Conservation (phyloP, 2,888 invertebrate genomes). For the Nudaria mundana region DNA sequence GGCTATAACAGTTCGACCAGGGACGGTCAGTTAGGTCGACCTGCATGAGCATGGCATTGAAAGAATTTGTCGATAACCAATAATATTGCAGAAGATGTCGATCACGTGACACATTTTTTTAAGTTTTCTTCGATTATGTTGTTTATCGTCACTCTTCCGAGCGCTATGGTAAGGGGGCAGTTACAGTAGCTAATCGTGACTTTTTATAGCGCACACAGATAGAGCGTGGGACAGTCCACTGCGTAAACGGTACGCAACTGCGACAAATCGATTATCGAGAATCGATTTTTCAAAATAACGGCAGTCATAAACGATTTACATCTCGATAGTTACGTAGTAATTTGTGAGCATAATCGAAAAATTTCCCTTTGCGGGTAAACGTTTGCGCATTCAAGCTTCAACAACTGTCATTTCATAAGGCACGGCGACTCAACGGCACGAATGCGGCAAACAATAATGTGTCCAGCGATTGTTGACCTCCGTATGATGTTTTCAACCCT, state of each 20-base stretch:
- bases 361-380: constrained; percentile 73
- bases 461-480: constrained; percentile 51
- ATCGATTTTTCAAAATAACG: constrained; percentile 79
- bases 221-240: constrained; percentile 70
- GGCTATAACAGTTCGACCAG: constrained; percentile 48
- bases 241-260: constrained; percentile 73
- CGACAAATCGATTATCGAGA: constrained; percentile 70
- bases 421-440: constrained; percentile 62
- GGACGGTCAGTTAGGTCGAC: too few relatives aligned
- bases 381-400: constrained; percentile 75
- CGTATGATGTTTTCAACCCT: constrained; percentile 26
- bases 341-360: constrained; percentile 77
- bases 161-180: too few relatives aligned
- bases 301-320: constrained; percentile 73
- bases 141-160: too few relatives aligned
- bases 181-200: too few relatives aligned
- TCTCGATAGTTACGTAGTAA: constrained; percentile 73
- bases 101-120: too few relatives aligned
- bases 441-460: constrained; percentile 53
- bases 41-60: too few relatives aligned
- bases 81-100: too few relatives aligned
- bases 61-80: too few relatives aligned
- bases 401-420: constrained; percentile 77
- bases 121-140: too few relatives aligned
- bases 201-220: constrained; percentile 35